These are phyloP conservation scores for Lampris megalopsis DNA, from an alignment of 2,113 vertebrate genomes.

Conservation along the genomic window DNA sequence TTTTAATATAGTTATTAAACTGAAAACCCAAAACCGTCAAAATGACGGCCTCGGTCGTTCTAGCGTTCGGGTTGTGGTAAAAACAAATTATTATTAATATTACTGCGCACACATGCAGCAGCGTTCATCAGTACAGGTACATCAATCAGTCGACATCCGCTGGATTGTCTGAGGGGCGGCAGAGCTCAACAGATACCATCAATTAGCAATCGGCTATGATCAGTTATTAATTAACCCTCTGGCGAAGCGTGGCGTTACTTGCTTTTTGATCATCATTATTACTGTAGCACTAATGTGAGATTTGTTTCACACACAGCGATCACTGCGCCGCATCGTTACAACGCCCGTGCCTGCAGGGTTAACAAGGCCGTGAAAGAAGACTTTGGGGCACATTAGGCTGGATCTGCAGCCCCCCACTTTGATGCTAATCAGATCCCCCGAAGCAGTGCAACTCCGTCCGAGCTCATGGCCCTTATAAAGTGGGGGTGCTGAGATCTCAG, in stretches of 20 bases:
- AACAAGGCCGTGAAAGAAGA: constrained; percentile 32
- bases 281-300: background rate
- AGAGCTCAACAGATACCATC: background rate
- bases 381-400: constrained; percentile 41
- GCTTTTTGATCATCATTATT: constrained; percentile 3
- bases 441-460: constrained; percentile 23
- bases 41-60: no score
- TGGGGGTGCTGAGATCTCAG: constrained; percentile 45
- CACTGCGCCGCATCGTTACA: constrained; percentile 24
- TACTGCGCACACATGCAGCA: background rate
- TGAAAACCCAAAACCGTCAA: no score
- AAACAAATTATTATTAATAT: background rate
- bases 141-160: background rate
- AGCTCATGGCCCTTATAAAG: constrained; percentile 35
- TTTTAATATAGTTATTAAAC: no score
- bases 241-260: background rate
- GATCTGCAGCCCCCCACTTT: constrained; percentile 30
- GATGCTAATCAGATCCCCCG: constrained; percentile 50
- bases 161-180: background rate
- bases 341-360: constrained; percentile 26
- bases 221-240: background rate
- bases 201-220: background rate
- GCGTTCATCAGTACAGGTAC: background rate
- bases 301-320: constrained; percentile 13
- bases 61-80: no score